Base-by-base conservation (phyloP, 2,113 vertebrate genomes). In the Coryphaenoides rupestris region DNA sequence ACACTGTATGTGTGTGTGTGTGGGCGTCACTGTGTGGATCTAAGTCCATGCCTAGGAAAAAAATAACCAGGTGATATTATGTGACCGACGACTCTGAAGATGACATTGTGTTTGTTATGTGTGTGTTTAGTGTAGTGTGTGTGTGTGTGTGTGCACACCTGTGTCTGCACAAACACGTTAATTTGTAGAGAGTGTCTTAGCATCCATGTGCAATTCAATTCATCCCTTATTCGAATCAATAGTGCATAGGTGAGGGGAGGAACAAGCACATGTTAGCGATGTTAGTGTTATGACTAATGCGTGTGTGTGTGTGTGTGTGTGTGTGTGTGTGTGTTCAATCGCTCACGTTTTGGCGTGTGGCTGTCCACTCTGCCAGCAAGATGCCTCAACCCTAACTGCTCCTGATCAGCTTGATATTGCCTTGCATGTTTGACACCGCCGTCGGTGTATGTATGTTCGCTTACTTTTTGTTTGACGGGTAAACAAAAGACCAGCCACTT, bases 241-340 rank as follows among this genome's bases (percentile, higher is more conserved):
- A 89, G 87, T 90, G 89, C 87, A 89, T 89, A 89, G 86, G 85
- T 88, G 84, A 84, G 74, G 82, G 85, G 84, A 80, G 65, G 81
- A 84, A 82, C 76, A 66, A 78, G 82, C 85, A 82, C 80, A 67
- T 70, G 46, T 75, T 68, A 72, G 78, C 66, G 33, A 9, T 40
- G 33, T 40, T 40, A 40, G 33, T 40, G 33, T 40, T 40, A 40
- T 40, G 33, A 40, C 33, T 40, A 40, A 40, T 40, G 33, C 13
- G 28, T 33, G 33, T 40, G 33, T 40, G 81, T 89, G 86, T 82
- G 87, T 88, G 82, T 16, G 46, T 9, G 46, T 16, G 46, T 47
- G n/a, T n/a, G n/a, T n/a, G n/a, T n/a, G n/a, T n/a, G n/a, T n/a
- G n/a, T n/a, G n/a, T n/a, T n/a, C n/a, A n/a, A n/a, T n/a, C n/a